Base-by-base conservation (phyloP, 2,888 invertebrate genomes). In the Schizaphis graminum region DNA sequence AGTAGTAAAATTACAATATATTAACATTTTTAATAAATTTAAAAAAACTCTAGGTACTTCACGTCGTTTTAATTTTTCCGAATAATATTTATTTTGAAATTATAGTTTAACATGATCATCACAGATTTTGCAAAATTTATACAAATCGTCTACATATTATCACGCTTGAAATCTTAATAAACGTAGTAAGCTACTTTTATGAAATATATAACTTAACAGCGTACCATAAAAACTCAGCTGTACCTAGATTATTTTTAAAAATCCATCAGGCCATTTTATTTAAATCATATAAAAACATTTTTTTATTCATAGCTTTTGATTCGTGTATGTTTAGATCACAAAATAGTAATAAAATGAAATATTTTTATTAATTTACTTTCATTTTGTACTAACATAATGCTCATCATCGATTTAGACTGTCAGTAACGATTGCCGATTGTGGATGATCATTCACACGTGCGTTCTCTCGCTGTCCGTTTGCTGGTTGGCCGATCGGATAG, bases 391-490 rank as follows among this genome's bases (percentile, higher is more conserved):
- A 53, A 16, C 0, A 90, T 67, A n/a, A n/a, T 24, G 0, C 44
- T 35, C 11, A 11, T 49, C 44, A 8, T 47, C 7, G 7, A 13
- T 28, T 3, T 44, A 86, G 87, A 2, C 7, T 8, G 87, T 88
- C 11, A 88, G 77, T 3, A n/a, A 3, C 41, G 53, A 92, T 11
- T 92, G 92, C 44, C 92, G 53, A 11, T 44, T 89, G 1, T 88
- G 88, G 88, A 44, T 92, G 88, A 56, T 92, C 28, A 3, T 92
- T 7, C 67, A 92, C 53, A n/a, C 92, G 53, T 88, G 67, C 7
- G 10, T 5, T 3, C 53, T 92, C 11, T 44, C 92, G 28, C 7
- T 92, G 53, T 67, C n/a, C 41, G n/a, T 53, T 21, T 53, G 88
- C 35, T 92, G 88, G 88, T n/a, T 92, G 0, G 88, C 92, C n/a